phyloP scores from a whole-genome alignment of 2,888 invertebrate genomes.

The Amiota minor region DNA sequence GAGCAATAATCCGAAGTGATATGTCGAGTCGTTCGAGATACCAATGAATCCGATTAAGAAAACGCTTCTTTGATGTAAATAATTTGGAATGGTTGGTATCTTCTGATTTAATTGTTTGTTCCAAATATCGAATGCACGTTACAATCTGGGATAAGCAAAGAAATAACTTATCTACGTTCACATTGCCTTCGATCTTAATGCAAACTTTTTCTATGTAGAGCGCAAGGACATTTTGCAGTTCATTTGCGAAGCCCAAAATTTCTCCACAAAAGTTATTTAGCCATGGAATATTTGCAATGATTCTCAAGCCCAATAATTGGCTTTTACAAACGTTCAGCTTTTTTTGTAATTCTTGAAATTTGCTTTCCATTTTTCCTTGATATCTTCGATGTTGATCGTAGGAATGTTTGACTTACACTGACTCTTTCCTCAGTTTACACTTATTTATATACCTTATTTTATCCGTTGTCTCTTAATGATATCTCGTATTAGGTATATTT shows the following conservation, averaged over 20 bases:
- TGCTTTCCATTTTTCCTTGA: no score
- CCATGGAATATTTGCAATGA: no score
- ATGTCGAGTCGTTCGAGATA: slow-evolving; percentile 63
- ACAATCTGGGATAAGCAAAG: slow-evolving; percentile 68
- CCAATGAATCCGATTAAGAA: slow-evolving; percentile 69
- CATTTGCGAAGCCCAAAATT: slow-evolving; percentile 60
- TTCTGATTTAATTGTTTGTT: slow-evolving; percentile 63
- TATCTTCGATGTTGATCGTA: no score
- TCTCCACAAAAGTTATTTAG: slow-evolving; percentile 64
- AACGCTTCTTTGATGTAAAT: slow-evolving; percentile 62
- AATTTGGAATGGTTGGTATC: slow-evolving; percentile 41
- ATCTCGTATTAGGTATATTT: no score
- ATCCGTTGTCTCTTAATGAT: no score
- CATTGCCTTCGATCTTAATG: slow-evolving; percentile 37
- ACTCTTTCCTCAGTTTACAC: no score
- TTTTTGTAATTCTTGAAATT: no score
- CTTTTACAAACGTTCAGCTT: no score
- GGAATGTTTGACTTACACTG: no score
- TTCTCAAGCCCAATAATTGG: no score
- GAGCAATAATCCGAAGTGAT: slow-evolving; percentile 35
- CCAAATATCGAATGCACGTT: slow-evolving; percentile 67
- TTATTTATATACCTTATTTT: no score
- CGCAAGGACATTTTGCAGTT: slow-evolving; percentile 58
- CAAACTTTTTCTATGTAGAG: slow-evolving; percentile 37
- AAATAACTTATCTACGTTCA: slow-evolving; percentile 62